Evolutionary conservation across 1,140 invertebrate genomes (phyloP), one percentile per base, ranked within the genome.

Genomic region (Venturia canescens): DNA sequence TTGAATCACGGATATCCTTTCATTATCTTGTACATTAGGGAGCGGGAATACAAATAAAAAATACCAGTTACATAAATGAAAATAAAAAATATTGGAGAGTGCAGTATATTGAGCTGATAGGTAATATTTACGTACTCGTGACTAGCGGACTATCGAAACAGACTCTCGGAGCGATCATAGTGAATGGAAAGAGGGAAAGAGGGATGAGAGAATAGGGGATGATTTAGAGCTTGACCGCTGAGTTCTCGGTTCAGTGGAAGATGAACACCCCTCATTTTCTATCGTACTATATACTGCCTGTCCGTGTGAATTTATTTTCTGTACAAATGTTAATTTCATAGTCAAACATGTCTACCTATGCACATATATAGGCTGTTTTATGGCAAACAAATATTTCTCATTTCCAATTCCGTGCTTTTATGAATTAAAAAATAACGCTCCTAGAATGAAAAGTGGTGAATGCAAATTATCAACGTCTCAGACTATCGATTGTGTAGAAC

Each of bases 211-310:
- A 87, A 87, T 84, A 79, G 85, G 80, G 84, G 83, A 87, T 88
- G 87, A 88, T 87, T 88, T 86, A 85, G 84, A 84, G 83, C 82
- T 84, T 79, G 80, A 78, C 50, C 82, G 81, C 75, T 83, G 82
- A 50, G 78, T 84, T 83, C 81, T 82, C 60, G 80, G 74, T 80
- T 82, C 60, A 53, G 4, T 60, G 75, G 21, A 44, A 66, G 31
- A 77, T 66, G 16, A 0, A 77, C 82, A 71, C 80, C 60, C 23
- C 69, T 66, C 69, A 75, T 76, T 38, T 76, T 74, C 69, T 77
- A 21, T 38, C 29, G 31, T 44, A 38, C 23, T 57, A 23, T 16
- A 31, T 69, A n/a, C 26, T 63, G 60, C 60, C 31, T 67, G 74
- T 77, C 66, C 82, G 57, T 44, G 80, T 72, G 82, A 85, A 88